phyloP scores from a whole-genome alignment of 2,888 invertebrate species.

The Acleris laterana region DNA sequence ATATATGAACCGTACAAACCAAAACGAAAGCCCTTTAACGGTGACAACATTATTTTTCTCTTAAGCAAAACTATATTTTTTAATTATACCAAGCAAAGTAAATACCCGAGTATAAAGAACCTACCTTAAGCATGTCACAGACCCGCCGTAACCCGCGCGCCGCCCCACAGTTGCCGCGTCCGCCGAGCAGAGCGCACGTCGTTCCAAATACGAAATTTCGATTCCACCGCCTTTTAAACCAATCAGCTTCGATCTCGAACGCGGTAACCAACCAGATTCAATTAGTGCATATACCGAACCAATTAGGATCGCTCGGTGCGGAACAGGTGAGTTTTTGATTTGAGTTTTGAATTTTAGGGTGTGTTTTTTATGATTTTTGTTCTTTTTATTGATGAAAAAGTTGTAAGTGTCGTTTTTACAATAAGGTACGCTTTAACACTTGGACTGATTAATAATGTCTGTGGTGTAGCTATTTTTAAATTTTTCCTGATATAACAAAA shows the following conservation, averaged over 20 bases:
- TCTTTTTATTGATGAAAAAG: too few species aligned
- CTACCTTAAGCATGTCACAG: conserved; percentile 18
- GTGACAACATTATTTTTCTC: too few species aligned
- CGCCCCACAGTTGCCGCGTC: conserved; percentile 58
- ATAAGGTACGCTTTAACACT: too few species aligned
- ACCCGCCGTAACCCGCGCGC: conserved; percentile 37
- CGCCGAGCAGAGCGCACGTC: conserved; percentile 58
- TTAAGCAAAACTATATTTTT: too few species aligned
- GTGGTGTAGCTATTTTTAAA: too few species aligned
- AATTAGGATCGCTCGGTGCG: conserved; percentile 20
- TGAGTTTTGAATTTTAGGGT: conserved; percentile 11
- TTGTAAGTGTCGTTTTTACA: too few species aligned
- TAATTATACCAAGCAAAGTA: too few species aligned
- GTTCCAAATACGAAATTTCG: conserved; percentile 39
- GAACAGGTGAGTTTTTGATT: conserved; percentile 34
- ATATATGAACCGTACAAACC: too few species aligned
- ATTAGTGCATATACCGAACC: conserved; percentile 33
- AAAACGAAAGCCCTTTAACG: too few species aligned
- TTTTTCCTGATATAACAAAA: too few species aligned
- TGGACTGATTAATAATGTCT: too few species aligned
- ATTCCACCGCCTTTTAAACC: conserved; percentile 38
- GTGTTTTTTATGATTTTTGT: not conserved
- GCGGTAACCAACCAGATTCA: conserved; percentile 31
- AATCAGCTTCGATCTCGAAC: conserved; percentile 28
- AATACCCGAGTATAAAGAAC: conserved; percentile 1